Evolutionary conservation across 2,113 vertebrate genomes (phyloP).

Genomic region (Lampris megalopsis): DNA sequence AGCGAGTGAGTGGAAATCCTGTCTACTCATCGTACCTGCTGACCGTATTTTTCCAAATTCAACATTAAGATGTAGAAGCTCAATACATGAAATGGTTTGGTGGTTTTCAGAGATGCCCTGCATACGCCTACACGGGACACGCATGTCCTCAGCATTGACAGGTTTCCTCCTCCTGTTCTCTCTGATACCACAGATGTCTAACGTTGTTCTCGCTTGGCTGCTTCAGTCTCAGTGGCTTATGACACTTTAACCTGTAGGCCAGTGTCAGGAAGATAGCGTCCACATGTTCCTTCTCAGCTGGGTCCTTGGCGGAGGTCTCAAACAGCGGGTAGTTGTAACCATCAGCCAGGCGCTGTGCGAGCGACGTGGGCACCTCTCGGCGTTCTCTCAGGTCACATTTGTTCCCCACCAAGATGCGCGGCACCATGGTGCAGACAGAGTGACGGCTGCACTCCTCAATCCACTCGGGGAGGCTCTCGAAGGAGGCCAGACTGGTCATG

Average conservation of each 20-base stretch:
- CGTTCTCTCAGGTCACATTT: slow-evolving; percentile 79
- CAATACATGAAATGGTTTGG: not conserved
- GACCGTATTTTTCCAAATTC: slow-evolving; percentile 4
- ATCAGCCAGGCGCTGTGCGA: slow-evolving; percentile 78
- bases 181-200: slow-evolving; percentile 55
- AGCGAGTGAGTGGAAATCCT: slow-evolving; percentile 7
- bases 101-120: not conserved
- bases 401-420: slow-evolving; percentile 82
- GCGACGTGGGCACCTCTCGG: slow-evolving; percentile 74
- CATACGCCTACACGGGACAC: not conserved
- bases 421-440: slow-evolving; percentile 76
- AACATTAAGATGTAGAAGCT: not conserved
- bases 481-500: slow-evolving; percentile 77
- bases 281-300: slow-evolving; percentile 78
- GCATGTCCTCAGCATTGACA: slow-evolving; percentile 68
- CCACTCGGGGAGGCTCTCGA: slow-evolving; percentile 82
- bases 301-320: slow-evolving; percentile 83
- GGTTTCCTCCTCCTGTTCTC: slow-evolving; percentile 32
- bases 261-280: slow-evolving; percentile 83
- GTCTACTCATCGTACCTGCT: not conserved
- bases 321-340: slow-evolving; percentile 81
- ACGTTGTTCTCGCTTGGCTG: slow-evolving; percentile 65
- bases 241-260: slow-evolving; percentile 82
- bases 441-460: slow-evolving; percentile 80
- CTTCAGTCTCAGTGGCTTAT: slow-evolving; percentile 81